A percentile compares a stretch with the other conserved stretches of the same genome.
Conservation (phyloP, 2,888 invertebrate species). For the Osmoderma eremita region DNA sequence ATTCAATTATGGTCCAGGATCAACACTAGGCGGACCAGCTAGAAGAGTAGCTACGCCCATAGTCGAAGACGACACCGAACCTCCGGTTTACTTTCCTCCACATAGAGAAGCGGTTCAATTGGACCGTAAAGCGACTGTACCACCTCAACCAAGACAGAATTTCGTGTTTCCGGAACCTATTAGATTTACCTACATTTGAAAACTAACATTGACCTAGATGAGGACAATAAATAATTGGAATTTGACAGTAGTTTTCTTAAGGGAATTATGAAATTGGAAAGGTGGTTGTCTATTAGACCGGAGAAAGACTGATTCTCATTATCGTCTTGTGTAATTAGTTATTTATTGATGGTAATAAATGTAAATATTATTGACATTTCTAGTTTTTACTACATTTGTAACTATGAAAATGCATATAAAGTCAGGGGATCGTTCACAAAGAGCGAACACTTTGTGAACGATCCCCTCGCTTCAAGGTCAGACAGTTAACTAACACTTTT, state of each 20-base stretch:
- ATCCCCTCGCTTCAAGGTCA: too few species aligned
- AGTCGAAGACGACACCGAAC: slow-evolving; percentile 25
- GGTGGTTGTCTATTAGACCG: background rate
- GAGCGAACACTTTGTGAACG: too few species aligned
- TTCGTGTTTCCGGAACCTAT: slow-evolving; percentile 1
- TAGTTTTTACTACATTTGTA: too few species aligned
- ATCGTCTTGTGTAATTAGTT: slow-evolving; percentile 18
- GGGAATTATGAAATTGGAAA: background rate
- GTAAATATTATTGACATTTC: background rate
- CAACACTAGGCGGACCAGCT: slow-evolving; percentile 4
- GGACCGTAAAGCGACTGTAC: slow-evolving; percentile 10
- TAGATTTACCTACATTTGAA: slow-evolving; percentile 13
- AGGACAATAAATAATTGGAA: slow-evolving; percentile 28
- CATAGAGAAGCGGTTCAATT: slow-evolving; percentile 12
- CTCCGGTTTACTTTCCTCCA: slow-evolving; percentile 19
- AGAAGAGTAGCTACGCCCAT: slow-evolving; percentile 20
- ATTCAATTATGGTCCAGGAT: slow-evolving; percentile 9
- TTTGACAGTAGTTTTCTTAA: slow-evolving; percentile 24
- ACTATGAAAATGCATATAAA: too few species aligned
- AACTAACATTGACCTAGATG: background rate
- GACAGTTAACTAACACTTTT: too few species aligned
- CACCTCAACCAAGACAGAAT: background rate
- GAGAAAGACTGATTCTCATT: slow-evolving; percentile 18
- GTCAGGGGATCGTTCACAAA: too few species aligned
- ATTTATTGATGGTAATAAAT: slow-evolving; percentile 22